Base-by-base conservation (phyloP, 2,888 invertebrate genomes). In the Amiota communis region DNA sequence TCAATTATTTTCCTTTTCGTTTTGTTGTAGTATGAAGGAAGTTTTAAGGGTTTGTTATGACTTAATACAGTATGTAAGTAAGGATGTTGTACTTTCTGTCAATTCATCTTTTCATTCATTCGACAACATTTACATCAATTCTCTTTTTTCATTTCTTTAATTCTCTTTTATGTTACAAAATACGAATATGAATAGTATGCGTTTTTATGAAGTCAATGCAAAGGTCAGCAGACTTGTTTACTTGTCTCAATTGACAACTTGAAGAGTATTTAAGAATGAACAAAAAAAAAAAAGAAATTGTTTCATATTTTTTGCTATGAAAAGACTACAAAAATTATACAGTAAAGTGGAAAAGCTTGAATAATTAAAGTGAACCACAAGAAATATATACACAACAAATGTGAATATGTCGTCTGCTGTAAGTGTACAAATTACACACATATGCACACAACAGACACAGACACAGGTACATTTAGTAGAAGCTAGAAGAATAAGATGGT, bases 181-280 rank as follows among this genome's bases (percentile, higher is more conserved):
- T 59, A 20, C 12, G n/a, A n/a, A n/a, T n/a, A n/a, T 8, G 17
- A 53, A 53, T 15, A 15, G 59, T 76, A 72, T 75, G 74, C 81
- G 75, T 77, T 84, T 82, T 83, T 82, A 82, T 82, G 75, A 76
- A 85, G 83, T 85, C 85, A 85, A 83, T 78, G 79, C 76, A 78
- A 84, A 83, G 83, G 86, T 83, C 80, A 85, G 80, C 84, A 80
- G n/a, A 65, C n/a, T 15, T 64, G 48, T 59, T 59, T 59, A 17
- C 59, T 20, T 59, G 23, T 59, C 59, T 59, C 17, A 59, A 59
- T 59, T 59, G 82, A 85, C 82, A 79, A 73, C 77, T 76, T 76
- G 74, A 75, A 49, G 75, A 67, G 59, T 64, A 13, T 20, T 59
- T 17, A 36, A 36, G 36, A 36, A 36, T 36, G 36, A 36, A 36